Percentiles rank a stretch among this genome's conserved stretches.
Evolutionary conservation across 1,140 invertebrate species (phyloP).

Genomic region (Brachystomella parvula): DNA sequence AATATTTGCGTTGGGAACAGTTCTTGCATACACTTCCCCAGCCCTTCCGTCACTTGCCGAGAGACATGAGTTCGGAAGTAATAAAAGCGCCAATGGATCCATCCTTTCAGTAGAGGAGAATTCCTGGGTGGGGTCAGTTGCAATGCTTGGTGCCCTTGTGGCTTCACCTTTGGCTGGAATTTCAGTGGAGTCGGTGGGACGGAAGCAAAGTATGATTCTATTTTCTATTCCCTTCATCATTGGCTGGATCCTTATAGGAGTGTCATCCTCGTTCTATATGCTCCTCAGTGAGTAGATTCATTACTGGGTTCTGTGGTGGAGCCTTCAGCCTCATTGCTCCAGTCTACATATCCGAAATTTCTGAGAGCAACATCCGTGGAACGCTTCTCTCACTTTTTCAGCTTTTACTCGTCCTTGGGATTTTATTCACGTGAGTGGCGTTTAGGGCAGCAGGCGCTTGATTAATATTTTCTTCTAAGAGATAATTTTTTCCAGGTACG

Average conservation of each 20-base stretch:
- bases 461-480: background rate
- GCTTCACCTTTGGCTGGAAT: conserved; percentile 33
- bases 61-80: conserved; percentile 18
- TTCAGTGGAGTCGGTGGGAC: conserved; percentile 45
- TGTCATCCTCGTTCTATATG: background rate
- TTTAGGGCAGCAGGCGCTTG: no score
- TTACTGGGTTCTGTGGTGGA: conserved; percentile 41
- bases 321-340: conserved; percentile 39
- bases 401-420: conserved; percentile 4
- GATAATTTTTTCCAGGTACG: conserved; percentile 2
- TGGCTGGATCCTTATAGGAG: conserved; percentile 7
- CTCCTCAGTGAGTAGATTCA: background rate
- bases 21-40: conserved; percentile 51
- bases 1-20: conserved; percentile 49
- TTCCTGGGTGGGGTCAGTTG: conserved; percentile 28
- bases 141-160: conserved; percentile 23
- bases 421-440: conserved; percentile 9
- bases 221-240: background rate
- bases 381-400: conserved; percentile 4
- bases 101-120: background rate
- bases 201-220: conserved; percentile 44
- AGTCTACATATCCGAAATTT: conserved; percentile 13
- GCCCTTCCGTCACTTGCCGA: conserved; percentile 45
- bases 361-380: conserved; percentile 2
- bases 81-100: background rate